Conservation (phyloP, 2,113 vertebrate genomes). For the Bubo scandiacus region DNA sequence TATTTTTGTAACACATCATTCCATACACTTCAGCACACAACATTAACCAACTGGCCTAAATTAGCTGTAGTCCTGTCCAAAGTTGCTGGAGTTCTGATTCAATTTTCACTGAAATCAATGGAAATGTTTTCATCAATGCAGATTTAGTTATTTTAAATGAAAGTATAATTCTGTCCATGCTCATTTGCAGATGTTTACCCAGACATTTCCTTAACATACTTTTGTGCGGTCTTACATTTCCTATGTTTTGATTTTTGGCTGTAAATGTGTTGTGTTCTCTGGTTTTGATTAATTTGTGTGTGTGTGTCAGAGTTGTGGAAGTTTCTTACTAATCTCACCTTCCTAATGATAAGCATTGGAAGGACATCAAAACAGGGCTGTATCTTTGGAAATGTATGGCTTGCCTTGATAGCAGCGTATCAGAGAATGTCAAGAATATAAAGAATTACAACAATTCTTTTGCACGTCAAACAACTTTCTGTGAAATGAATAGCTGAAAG, state of each 20-base stretch:
- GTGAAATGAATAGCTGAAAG: background rate
- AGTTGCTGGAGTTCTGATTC: background rate
- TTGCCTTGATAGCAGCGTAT: conserved; percentile 1
- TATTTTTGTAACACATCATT: background rate
- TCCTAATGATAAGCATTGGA: background rate
- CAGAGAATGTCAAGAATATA: background rate
- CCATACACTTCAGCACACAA: background rate
- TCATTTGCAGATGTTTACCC: background rate
- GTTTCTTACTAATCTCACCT: background rate
- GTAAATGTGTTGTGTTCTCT: background rate
- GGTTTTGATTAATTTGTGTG: background rate
- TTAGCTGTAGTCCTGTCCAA: background rate
- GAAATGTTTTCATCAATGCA: background rate
- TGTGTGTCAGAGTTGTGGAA: background rate
- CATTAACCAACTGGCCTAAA: background rate
- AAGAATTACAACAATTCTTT: background rate
- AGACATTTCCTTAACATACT: background rate
- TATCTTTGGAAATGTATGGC: background rate
- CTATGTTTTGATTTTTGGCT: conserved; percentile 21
- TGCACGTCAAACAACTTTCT: background rate
- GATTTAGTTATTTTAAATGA: background rate
- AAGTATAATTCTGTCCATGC: background rate
- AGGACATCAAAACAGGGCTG: background rate
- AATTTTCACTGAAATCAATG: background rate
- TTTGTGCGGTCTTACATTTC: conserved; percentile 13